A percentile compares a stretch with the other conserved stretches of the same genome.
phyloP scores from a whole-genome alignment of 2,113 vertebrate species.

The Martes martes region DNA sequence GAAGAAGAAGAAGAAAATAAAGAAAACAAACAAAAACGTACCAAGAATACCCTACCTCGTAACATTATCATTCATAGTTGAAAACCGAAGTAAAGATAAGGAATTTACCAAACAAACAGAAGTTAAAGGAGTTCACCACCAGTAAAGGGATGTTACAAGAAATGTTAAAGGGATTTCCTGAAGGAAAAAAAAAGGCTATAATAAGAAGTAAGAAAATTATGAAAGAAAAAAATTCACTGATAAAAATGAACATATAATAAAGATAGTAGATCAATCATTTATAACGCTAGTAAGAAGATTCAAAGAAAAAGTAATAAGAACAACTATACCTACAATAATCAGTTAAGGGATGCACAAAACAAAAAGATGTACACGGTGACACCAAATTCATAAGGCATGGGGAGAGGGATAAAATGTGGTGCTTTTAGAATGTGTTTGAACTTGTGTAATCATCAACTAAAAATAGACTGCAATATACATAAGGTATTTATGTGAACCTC shows the following conservation, averaged over 20 bases:
- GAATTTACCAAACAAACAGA: not conserved
- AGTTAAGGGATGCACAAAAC: not conserved
- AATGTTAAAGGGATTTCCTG: not conserved
- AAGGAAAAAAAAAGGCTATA: not conserved
- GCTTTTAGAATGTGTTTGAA: not conserved
- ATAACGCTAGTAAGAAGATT: not conserved
- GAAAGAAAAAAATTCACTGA: not conserved
- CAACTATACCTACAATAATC: not conserved
- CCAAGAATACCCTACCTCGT: not conserved
- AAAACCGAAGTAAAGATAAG: not conserved
- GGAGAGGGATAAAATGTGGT: not conserved
- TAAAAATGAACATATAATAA: not conserved
- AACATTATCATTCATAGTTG: not conserved
- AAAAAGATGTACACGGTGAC: not conserved
- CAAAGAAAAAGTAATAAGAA: not conserved
- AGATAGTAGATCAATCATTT: not conserved
- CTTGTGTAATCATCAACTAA: not conserved
- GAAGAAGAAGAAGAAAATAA: not conserved
- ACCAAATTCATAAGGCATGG: not conserved
- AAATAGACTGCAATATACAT: not conserved
- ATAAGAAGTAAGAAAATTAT: not conserved
- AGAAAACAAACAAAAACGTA: not conserved
- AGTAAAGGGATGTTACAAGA: not conserved
- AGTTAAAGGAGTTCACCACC: not conserved
- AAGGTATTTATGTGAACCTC: not conserved